These are phyloP conservation scores for Drosophila parthenogenetica DNA, from an alignment of 2,888 invertebrate species.

Conservation along the genomic window DNA sequence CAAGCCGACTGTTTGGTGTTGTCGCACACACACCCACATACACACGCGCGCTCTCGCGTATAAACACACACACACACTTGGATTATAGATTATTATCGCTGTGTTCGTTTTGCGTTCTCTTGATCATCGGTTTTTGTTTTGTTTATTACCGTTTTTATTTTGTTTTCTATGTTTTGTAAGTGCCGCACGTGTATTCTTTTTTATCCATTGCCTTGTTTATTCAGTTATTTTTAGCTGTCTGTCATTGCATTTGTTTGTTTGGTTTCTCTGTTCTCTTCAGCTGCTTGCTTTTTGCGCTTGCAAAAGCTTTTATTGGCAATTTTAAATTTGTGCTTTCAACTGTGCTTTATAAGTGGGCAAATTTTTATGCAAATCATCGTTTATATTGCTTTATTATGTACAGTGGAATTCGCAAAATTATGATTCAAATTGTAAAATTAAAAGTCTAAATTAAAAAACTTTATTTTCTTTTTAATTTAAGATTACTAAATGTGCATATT, in stretches of 20 bases:
- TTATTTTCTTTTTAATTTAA: too few relatives aligned
- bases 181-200: slow-evolving; percentile 13
- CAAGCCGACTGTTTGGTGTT: slow-evolving; percentile 2
- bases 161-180: slow-evolving; percentile 24
- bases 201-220: background rate
- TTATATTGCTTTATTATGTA: too few relatives aligned
- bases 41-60: background rate
- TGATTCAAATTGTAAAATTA: too few relatives aligned
- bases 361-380: background rate
- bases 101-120: background rate
- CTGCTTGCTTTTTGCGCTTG: background rate
- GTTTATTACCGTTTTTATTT: slow-evolving; percentile 33
- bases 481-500: too few relatives aligned
- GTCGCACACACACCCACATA: background rate
- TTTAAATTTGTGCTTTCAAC: background rate
- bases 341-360: slow-evolving; percentile 1
- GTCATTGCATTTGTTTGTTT: background rate
- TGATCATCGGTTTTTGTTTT: slow-evolving; percentile 33
- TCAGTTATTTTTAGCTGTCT: slow-evolving; percentile 1
- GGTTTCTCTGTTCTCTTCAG: background rate
- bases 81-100: background rate
- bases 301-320: slow-evolving; percentile 12
- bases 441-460: too few relatives aligned
- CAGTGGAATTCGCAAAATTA: too few relatives aligned
- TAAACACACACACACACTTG: background rate